Evolutionary conservation across 2,888 invertebrate species (phyloP), one percentile per base, ranked within the genome.

Genomic region (Cheilosia grossa): DNA sequence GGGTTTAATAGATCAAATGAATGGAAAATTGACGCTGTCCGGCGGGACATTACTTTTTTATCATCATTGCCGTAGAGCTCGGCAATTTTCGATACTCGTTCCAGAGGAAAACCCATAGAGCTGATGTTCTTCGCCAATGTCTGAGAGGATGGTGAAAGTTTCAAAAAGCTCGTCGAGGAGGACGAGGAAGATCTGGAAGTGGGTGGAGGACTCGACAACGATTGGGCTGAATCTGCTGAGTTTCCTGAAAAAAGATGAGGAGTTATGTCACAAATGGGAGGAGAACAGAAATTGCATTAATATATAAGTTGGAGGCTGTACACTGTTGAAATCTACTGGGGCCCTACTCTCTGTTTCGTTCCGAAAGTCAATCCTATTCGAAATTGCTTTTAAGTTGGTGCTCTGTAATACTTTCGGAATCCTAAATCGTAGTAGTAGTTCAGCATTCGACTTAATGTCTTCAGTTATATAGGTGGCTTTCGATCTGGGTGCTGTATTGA

Each of bases 31-130:
- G 10, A 17, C 9, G 21, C 7, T 27, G 27, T 59, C 17, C 5
- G 1, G 21, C 2, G 10, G 56, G 56, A 72, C 87, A 90, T 92
- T 91, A 96, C 97, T 94, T 96, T 97, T 92, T 97, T 97, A 92
- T 97, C 96, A 93, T 97, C 95, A 90, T 93, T 94, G 77, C 97
- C 97, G 87, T 97, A 93, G 63, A 95, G 93, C 88, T 95, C 94
- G 88, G 96, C 96, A n/a, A 96, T 96, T 88, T 97, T 94, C 5
- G 96, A 95, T 19, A 97, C 97, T 91, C 97, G 94, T 77, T 95
- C 94, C 66, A 96, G 90, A 0, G 97, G 95, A 90, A 98, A 98
- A 1, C 98, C 98, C 98, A 98, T 98, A 82, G 95, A 94, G 89
- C 95, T 95, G 78, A 98, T 95, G 87, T 95, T 95, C 89, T 94